Percentiles rank a stretch among this genome's conserved stretches.
phyloP scores from a whole-genome alignment of 2,888 invertebrate species.

The Xestia sexstrigata region DNA sequence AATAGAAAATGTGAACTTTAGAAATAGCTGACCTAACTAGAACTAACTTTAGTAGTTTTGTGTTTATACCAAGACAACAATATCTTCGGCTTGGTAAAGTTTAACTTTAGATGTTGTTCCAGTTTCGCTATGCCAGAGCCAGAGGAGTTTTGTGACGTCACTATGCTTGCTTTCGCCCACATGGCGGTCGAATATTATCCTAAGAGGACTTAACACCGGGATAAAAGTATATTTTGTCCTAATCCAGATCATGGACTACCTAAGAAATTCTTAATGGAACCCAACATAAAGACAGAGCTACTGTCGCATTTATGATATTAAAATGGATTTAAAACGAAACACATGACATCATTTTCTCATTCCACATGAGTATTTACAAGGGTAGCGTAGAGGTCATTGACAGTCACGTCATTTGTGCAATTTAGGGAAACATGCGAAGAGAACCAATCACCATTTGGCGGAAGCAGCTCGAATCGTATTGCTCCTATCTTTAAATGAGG shows the following conservation, averaged over 20 bases:
- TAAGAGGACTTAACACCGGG: neutral
- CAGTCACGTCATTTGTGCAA: constrained; percentile 16
- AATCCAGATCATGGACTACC: neutral
- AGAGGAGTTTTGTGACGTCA: constrained; percentile 13
- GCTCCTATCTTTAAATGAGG: neutral
- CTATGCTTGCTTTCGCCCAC: neutral
- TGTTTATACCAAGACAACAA: constrained; percentile 55
- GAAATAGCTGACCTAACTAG: constrained; percentile 65
- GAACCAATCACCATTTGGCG: constrained; percentile 27
- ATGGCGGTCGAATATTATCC: neutral
- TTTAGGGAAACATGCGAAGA: constrained; percentile 13
- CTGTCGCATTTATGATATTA: neutral
- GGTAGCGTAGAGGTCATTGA: constrained; percentile 11
- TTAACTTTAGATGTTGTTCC: constrained; percentile 35
- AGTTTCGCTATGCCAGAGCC: constrained; percentile 23
- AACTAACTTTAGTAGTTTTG: constrained; percentile 52
- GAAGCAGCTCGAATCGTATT: neutral
- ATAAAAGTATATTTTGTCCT: neutral
- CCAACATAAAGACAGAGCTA: neutral
- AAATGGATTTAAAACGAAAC: constrained; percentile 13
- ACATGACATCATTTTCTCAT: constrained; percentile 20
- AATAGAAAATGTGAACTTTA: constrained; percentile 59
- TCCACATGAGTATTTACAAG: neutral
- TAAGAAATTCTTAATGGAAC: neutral
- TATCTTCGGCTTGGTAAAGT: constrained; percentile 44